phyloP scores from a whole-genome alignment of 2,888 invertebrate genomes.

The Sipha maydis region DNA sequence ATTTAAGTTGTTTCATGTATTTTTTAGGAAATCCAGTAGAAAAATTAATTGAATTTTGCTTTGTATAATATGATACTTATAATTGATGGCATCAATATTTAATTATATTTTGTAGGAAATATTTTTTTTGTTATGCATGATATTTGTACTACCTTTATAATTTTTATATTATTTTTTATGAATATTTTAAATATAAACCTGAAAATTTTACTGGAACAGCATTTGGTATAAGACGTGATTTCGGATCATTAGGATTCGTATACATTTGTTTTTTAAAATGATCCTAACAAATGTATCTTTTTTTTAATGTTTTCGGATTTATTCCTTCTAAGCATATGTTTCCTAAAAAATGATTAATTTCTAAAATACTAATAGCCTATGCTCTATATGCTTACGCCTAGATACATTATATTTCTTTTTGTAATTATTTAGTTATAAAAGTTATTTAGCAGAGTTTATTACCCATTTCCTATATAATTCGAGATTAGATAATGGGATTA shows the following conservation, averaged over 20 bases:
- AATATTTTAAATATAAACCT: slow-evolving; percentile 17
- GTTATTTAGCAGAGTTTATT: slow-evolving; percentile 11
- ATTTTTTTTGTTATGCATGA: too few species aligned
- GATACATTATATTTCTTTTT: not conserved
- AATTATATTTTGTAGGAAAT: too few species aligned
- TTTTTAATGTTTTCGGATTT: slow-evolving; percentile 9
- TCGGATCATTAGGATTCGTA: slow-evolving; percentile 4
- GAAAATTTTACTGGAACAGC: slow-evolving; percentile 1
- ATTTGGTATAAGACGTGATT: slow-evolving; percentile 2
- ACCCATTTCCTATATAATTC: not conserved
- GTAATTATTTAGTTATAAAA: slow-evolving; percentile 1
- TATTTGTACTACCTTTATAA: not conserved
- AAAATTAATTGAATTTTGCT: not conserved
- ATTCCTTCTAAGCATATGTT: not conserved
- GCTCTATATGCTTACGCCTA: too few species aligned
- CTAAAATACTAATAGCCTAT: not conserved
- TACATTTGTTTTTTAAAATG: slow-evolving; percentile 15
- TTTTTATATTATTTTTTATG: slow-evolving; percentile 1
- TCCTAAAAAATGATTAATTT: not conserved
- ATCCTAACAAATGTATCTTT: slow-evolving; percentile 24
- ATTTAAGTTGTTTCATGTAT: too few species aligned
- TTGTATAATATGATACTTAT: too few species aligned
- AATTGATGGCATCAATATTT: too few species aligned
- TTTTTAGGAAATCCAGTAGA: too few species aligned
- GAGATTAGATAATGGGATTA: not conserved